Evolutionary conservation across 2,888 invertebrate genomes (phyloP).

Genomic region (Drosophila crucigera): DNA sequence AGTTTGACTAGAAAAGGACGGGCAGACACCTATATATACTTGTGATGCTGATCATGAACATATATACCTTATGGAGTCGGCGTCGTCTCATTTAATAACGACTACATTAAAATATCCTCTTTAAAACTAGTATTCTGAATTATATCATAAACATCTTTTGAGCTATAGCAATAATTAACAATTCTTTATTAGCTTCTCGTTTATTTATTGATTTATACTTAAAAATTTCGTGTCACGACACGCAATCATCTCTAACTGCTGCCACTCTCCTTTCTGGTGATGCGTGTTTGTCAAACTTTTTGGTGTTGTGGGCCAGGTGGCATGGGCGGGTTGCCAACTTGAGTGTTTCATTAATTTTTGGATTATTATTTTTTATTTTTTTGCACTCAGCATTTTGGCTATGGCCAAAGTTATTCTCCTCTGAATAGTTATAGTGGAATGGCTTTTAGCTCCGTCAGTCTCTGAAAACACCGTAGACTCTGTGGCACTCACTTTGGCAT

Average conservation of each 20-base stretch:
- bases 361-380: slow-evolving; percentile 11
- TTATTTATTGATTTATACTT: background rate
- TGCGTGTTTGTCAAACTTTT: slow-evolving; percentile 64
- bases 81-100: background rate
- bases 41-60: background rate
- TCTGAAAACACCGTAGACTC: background rate
- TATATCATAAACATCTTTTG: background rate
- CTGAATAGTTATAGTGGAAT: background rate
- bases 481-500: background rate
- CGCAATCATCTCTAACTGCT: background rate
- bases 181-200: background rate
- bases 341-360: slow-evolving; percentile 65
- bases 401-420: slow-evolving; percentile 13
- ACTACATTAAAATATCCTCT: background rate
- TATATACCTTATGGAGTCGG: background rate
- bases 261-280: background rate
- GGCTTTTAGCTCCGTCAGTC: slow-evolving; percentile 10
- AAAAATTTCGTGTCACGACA: slow-evolving; percentile 1
- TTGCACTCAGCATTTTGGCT: slow-evolving; percentile 21
- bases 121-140: background rate
- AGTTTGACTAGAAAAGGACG: background rate
- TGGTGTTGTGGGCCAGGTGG: slow-evolving; percentile 51
- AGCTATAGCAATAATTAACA: background rate
- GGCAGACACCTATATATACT: background rate
- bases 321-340: slow-evolving; percentile 39